Evolutionary conservation across 2,797 vertebrate genomes (phyloP).

Genomic region (Poecilia velifera): DNA sequence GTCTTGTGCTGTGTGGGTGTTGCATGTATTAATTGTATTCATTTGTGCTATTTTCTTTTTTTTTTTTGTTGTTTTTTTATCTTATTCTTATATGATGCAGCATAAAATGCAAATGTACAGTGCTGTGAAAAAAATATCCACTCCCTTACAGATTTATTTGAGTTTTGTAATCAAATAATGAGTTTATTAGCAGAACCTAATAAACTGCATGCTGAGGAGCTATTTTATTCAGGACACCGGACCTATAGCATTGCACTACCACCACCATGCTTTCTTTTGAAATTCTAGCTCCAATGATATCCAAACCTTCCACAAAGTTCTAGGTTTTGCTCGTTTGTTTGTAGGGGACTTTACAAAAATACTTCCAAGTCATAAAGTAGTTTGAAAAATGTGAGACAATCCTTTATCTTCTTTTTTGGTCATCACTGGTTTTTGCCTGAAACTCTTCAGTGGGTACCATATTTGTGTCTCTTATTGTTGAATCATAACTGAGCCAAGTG

Average conservation of each 20-base stretch:
- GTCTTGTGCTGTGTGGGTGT: background rate
- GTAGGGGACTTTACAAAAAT: background rate
- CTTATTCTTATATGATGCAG: background rate
- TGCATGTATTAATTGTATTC: background rate
- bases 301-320: background rate
- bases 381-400: background rate
- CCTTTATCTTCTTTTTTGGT: background rate
- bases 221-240: background rate
- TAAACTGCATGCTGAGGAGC: background rate
- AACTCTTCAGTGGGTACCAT: background rate
- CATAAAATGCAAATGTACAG: background rate
- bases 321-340: background rate
- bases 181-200: background rate
- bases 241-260: background rate
- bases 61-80: too few species aligned
- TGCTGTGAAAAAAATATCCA: background rate
- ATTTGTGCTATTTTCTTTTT: background rate
- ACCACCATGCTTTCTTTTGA: background rate
- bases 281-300: background rate
- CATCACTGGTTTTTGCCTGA: background rate
- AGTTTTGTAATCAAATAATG: background rate
- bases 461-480: background rate
- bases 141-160: background rate
- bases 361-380: too few species aligned
- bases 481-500: background rate